phyloP scores from a whole-genome alignment of 2,888 invertebrate genomes.

The Chironomus riparius region DNA sequence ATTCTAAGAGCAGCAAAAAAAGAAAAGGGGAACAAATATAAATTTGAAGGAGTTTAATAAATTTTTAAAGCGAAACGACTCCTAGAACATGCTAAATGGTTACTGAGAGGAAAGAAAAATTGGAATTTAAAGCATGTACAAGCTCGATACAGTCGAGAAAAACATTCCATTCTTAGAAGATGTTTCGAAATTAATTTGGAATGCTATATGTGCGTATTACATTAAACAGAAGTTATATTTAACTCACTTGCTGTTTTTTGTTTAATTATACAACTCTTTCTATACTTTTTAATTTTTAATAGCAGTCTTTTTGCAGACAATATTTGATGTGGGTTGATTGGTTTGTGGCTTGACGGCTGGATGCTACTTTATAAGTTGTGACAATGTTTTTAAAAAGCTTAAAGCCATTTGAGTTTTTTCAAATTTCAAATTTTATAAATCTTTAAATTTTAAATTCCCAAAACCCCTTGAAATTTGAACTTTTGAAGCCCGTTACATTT shows the following conservation, averaged over 20 bases:
- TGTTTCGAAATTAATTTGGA: background rate
- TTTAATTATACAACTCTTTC: background rate
- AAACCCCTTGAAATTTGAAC: too few species aligned
- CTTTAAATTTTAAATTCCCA: too few species aligned
- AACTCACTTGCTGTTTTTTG: background rate
- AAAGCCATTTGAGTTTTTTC: too few species aligned
- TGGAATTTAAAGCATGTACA: background rate
- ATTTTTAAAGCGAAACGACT: background rate
- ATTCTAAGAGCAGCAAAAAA: background rate
- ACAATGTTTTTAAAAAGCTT: too few species aligned
- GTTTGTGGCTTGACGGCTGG: too few species aligned
- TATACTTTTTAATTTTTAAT: too few species aligned
- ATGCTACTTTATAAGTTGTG: too few species aligned
- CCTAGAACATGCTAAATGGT: background rate
- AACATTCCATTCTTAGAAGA: background rate
- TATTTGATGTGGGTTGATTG: too few species aligned
- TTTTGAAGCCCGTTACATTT: too few species aligned
- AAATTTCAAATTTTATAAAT: too few species aligned
- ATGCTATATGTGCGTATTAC: background rate
- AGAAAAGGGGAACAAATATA: background rate
- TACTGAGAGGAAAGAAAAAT: background rate
- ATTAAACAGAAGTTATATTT: conserved; percentile 6
- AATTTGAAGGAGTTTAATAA: background rate
- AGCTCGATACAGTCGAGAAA: background rate
- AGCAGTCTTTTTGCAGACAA: too few species aligned